A percentile compares a stretch with the other conserved stretches of the same genome.
These are phyloP conservation scores for Philhelius pedissequus DNA, from an alignment of 2,888 invertebrate genomes.

Conservation along the genomic window DNA sequence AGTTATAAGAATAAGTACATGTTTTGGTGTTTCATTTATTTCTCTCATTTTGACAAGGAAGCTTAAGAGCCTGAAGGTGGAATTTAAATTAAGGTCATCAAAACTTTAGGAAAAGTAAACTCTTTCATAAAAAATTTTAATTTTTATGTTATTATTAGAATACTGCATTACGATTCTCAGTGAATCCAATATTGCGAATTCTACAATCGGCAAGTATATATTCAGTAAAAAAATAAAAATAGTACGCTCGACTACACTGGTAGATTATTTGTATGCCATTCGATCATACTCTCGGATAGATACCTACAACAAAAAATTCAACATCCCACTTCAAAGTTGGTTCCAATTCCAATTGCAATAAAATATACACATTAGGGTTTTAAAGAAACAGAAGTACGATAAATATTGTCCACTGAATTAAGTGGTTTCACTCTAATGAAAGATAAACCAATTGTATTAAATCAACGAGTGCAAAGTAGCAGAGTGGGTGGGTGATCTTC, in stretches of 20 bases:
- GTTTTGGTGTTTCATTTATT: too few relatives aligned
- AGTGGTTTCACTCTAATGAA: constrained; percentile 40
- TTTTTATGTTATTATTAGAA: too few relatives aligned
- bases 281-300: not conserved
- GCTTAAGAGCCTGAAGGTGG: too few relatives aligned
- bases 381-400: constrained; percentile 13
- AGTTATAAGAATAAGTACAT: too few relatives aligned
- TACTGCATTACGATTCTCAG: too few relatives aligned
- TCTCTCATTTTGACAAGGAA: too few relatives aligned
- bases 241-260: not conserved
- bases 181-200: too few relatives aligned
- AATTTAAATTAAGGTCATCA: too few relatives aligned
- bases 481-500: constrained; percentile 40
- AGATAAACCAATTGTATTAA: constrained; percentile 53
- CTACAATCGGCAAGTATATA: too few relatives aligned
- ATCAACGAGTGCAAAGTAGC: constrained; percentile 38
- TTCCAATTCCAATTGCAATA: not conserved
- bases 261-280: not conserved
- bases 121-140: too few relatives aligned
- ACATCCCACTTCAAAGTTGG: not conserved
- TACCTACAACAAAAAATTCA: not conserved
- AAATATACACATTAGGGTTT: constrained; percentile 5
- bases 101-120: too few relatives aligned
- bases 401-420: constrained; percentile 37
- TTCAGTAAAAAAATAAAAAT: not conserved